Evolutionary conservation across 2,797 vertebrate genomes (phyloP).

Genomic region (Chloroceryle amazona): DNA sequence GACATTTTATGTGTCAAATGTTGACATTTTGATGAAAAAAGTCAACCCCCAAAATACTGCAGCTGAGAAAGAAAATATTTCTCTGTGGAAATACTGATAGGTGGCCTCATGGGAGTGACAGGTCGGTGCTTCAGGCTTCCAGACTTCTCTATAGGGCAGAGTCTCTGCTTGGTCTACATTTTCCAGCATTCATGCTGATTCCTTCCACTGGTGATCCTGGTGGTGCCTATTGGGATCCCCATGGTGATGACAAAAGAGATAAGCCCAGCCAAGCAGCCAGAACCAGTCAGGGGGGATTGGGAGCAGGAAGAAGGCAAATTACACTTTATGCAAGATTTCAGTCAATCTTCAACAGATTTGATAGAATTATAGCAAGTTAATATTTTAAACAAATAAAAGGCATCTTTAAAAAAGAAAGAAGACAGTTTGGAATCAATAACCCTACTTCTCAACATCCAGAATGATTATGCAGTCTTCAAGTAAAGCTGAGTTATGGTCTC

Average conservation of each 20-base stretch:
- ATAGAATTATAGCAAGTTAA: background rate
- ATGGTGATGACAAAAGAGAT: background rate
- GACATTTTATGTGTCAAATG: constrained; percentile 22
- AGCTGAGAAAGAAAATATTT: constrained; percentile 29
- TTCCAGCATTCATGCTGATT: background rate
- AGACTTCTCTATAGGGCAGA: background rate
- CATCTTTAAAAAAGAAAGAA: background rate
- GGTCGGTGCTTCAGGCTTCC: background rate
- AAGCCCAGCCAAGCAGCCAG: background rate
- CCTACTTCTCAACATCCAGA: background rate
- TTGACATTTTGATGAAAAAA: constrained; percentile 56
- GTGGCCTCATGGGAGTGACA: background rate
- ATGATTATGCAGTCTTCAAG: background rate
- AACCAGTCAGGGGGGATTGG: background rate
- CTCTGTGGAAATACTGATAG: background rate
- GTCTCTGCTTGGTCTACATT: background rate
- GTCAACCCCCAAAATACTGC: background rate
- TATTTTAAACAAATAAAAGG: background rate
- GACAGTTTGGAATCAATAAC: background rate
- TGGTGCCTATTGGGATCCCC: background rate
- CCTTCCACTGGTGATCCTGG: background rate
- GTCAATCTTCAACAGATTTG: background rate
- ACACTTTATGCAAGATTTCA: background rate
- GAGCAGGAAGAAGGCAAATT: background rate
- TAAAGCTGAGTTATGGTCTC: background rate